phyloP scores from a whole-genome alignment of 2,797 vertebrate species.

The Eurystomus glaucurus region DNA sequence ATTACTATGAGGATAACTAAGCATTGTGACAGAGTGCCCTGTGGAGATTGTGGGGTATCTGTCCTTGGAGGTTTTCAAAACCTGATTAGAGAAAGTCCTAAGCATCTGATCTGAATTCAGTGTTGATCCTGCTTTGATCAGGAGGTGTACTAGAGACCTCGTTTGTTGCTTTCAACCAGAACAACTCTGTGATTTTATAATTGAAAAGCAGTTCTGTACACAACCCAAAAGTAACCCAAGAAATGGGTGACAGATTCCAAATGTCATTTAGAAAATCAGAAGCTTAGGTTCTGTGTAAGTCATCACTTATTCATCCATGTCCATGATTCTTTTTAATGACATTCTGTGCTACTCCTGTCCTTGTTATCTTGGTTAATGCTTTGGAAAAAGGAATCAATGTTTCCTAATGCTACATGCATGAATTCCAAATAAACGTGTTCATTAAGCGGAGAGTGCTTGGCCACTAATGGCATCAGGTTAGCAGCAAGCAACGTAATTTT shows the following conservation, averaged over 20 bases:
- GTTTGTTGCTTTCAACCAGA: not conserved
- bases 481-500: not conserved
- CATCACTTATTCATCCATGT: not conserved
- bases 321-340: not conserved
- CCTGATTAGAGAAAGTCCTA: not conserved
- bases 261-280: not conserved
- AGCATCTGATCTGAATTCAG: not conserved
- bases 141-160: accelerated
- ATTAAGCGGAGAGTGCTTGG: not conserved
- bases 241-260: not conserved
- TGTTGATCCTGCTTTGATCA: not conserved
- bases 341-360: not conserved
- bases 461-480: not conserved
- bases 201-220: not conserved
- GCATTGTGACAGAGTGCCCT: not conserved
- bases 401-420: not conserved
- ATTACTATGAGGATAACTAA: not conserved
- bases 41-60: not conserved
- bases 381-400: not conserved
- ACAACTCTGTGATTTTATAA: not conserved
- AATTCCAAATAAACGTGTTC: not conserved
- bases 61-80: not conserved
- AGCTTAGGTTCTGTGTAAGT: not conserved
- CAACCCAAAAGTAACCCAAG: not conserved
- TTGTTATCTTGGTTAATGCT: not conserved